Evolutionary conservation across 2,888 invertebrate genomes (phyloP).

Genomic region (Mamestra brassicae): DNA sequence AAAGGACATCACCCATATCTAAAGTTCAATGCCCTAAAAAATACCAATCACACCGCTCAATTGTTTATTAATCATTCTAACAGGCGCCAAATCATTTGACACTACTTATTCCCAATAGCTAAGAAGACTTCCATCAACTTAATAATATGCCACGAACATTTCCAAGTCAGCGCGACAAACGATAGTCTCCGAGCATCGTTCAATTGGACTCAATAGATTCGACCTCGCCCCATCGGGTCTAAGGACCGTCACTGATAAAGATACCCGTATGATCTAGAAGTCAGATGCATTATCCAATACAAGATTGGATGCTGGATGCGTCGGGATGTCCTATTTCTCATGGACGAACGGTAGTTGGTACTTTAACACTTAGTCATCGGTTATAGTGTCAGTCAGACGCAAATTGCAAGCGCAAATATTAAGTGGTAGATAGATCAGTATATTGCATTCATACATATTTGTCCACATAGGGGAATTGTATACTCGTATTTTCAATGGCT

Average conservation of each 20-base stretch:
- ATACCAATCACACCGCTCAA: constrained; percentile 19
- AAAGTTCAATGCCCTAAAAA: constrained; percentile 8
- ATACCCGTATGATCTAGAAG: constrained; percentile 65
- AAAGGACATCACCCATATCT: no score
- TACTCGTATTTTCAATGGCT: constrained; percentile 20
- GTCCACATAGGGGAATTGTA: constrained; percentile 18
- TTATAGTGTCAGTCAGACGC: constrained; percentile 9
- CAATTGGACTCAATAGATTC: constrained; percentile 86
- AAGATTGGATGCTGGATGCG: constrained; percentile 56
- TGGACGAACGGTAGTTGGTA: constrained; percentile 35
- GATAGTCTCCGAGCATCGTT: constrained; percentile 73
- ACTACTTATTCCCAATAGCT: constrained; percentile 22
- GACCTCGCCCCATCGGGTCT: constrained; percentile 77
- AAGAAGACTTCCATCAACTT: constrained; percentile 35
- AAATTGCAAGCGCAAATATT: constrained; percentile 40
- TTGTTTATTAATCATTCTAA: constrained; percentile 10
- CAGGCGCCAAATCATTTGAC: constrained; percentile 33
- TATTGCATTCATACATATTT: constrained; percentile 4
- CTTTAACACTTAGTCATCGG: constrained; percentile 32
- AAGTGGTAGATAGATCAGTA: neutral
- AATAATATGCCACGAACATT: constrained; percentile 61
- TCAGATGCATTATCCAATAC: constrained; percentile 63
- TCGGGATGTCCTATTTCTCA: constrained; percentile 60
- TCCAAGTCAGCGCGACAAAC: constrained; percentile 53
- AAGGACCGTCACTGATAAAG: constrained; percentile 58